Base-by-base conservation (phyloP, 1,140 invertebrate genomes). In the Caerostris extrusa region DNA sequence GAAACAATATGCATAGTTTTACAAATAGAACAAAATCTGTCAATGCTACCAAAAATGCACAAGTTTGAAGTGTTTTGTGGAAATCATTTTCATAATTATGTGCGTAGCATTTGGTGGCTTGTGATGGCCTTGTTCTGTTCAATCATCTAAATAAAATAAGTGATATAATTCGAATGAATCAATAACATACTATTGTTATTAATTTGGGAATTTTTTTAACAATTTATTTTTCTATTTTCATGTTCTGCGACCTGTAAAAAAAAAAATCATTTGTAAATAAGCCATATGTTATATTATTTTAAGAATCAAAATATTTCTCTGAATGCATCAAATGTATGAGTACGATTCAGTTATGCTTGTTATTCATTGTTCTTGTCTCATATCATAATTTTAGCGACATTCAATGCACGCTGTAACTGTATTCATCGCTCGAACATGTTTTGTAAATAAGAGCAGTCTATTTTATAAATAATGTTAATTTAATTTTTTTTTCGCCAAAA, bases 291-390 rank as follows among this genome's bases (percentile, higher is more conserved):
- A 64, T 64, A 64, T 5, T 34, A 34, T 34, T 34, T 34, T 34
- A 34, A 64, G 71, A 77, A 77, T 77, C 71, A 77, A 77, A 77
- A 77, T 77, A 10, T 5, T 10, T 71, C 3, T 64, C 61, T 77
- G 34, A 50, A 50, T 77, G 71, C 10, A 17, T 77, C 71, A 77
- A 69, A 77, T 77, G 71, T 50, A 77, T 77, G 71, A 77, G 53
- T 50, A 14, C 12, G 50, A 50, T 77, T 77, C 10, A 12, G 34
- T 14, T 77, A 8, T 53, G 19, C 34, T 77, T 14, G 12, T 12
- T 50, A 10, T 50, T 77, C 71, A 77, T 12, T 64, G 5, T 10
- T 8, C 71, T 77, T 77, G 34, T 50, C 50, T 77, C 10, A 50
- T 77, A 12, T 50, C 53, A 50, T 3, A 77, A 12, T 67, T 50